Evolutionary conservation across 2,888 invertebrate species (phyloP), one percentile per base, ranked within the genome.

Genomic region (Morinoia aosen): DNA sequence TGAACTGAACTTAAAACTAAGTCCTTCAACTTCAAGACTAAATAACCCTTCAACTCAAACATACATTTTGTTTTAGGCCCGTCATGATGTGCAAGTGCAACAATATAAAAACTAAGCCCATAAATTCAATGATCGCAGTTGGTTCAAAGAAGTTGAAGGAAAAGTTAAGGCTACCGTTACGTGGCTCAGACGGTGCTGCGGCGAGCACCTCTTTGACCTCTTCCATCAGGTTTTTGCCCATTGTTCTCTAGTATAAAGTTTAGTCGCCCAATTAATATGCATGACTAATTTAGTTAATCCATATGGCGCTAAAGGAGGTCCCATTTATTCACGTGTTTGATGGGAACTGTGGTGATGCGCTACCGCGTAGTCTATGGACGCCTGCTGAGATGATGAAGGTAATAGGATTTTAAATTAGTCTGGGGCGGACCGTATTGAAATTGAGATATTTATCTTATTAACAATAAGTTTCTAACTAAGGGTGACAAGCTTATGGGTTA

Each of bases 361-460:
- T 76, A 33, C 76, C 76, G 33, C 76, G 76, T 16, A 76, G 76
- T 33, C 76, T 76, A 76, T 76, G 76, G 76, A 76, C 33, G 76
- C 57, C 48, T 57, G 93, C 93, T 93, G 57, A 7, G 56, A 56
- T 48, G 48, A 93, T 93, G 93, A 93, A 93, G 93, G 48, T 48
- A 93, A 16, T 93, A 93, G 93, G 57, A 93, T 93, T 93, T 48
- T 93, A 93, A 93, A 93, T 93, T 93, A 57, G 57, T 93, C 40
- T 76, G 25, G 76, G 76, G 76, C 33, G 76, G 76, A 76, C 33
- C 25, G 76, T 76, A 93, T 93, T 93, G 93, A 93, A 57, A 93
- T 93, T 93, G 93, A 93, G 93, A 93, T 93, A 93, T 33, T 56
- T 93, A 93, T 93, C 93, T 93, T 57, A 57, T 57, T 93, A 93